Evolutionary conservation across 2,888 invertebrate genomes (phyloP).

Genomic region (Hofmannophila pseudospretella): DNA sequence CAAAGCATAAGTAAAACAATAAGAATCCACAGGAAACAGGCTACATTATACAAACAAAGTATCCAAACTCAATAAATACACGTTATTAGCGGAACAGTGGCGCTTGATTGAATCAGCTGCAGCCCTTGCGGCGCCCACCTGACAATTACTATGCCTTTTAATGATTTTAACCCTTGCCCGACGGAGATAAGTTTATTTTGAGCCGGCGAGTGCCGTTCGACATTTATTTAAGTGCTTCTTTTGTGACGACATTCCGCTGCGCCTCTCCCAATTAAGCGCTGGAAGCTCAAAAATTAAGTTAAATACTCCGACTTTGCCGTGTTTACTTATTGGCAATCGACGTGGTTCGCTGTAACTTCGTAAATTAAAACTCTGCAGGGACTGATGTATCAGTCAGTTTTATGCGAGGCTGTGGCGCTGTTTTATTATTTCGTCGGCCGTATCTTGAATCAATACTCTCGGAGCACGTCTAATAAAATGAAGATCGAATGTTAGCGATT

Average conservation of each 20-base stretch:
- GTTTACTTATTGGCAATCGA: slow-evolving; percentile 71
- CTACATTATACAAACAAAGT: background rate
- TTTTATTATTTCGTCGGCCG: slow-evolving; percentile 12
- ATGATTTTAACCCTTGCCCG: slow-evolving; percentile 75
- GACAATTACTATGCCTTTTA: slow-evolving; percentile 59
- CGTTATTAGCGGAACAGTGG: slow-evolving; percentile 58
- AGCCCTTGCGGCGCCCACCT: slow-evolving; percentile 55
- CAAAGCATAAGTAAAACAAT: too few relatives aligned
- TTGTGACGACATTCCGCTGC: slow-evolving; percentile 70
- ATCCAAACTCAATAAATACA: slow-evolving; percentile 57
- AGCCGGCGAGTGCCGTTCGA: slow-evolving; percentile 64
- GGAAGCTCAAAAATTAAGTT: slow-evolving; percentile 78
- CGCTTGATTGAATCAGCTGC: slow-evolving; percentile 67
- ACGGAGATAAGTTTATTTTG: slow-evolving; percentile 75
- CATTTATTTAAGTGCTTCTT: slow-evolving; percentile 75
- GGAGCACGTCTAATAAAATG: too few relatives aligned
- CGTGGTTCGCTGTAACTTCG: slow-evolving; percentile 39
- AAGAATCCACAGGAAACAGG: too few relatives aligned
- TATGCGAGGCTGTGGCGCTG: slow-evolving; percentile 18
- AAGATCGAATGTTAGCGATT: too few relatives aligned
- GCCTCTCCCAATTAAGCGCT: slow-evolving; percentile 69
- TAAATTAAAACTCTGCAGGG: slow-evolving; percentile 4
- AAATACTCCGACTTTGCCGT: slow-evolving; percentile 67
- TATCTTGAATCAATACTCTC: slow-evolving; percentile 13
- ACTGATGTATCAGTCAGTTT: slow-evolving; percentile 17